Base-by-base conservation (phyloP, 2,888 invertebrate genomes). In the Drosophila formosana region DNA sequence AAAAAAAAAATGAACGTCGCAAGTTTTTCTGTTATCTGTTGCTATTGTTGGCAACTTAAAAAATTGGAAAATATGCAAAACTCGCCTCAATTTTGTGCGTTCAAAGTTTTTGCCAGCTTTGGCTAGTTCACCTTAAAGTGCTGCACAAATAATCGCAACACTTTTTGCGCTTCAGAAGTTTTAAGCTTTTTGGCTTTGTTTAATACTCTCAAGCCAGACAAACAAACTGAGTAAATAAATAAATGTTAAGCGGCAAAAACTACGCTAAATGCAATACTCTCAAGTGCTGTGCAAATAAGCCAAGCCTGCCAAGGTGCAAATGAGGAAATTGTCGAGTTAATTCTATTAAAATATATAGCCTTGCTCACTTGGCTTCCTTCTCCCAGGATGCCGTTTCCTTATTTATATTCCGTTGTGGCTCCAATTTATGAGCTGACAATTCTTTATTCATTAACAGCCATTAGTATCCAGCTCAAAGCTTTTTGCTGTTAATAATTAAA, bases 231-330 rank as follows among this genome's bases (percentile, higher is more conserved):
- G 52, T 72, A 78, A 69, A 82, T 67, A 64, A 65, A 41, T 41
- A 41, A 41, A 2, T 39, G 13, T 39, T 7, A 4, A 39, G 13
- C 13, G 13, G 13, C 13, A 39, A 39, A 13, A 57, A 64, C 46
- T 39, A 30, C 45, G 34, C 66, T 53, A 28, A 28, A 26, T 25
- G 25, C 43, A 5, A 23, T 5, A 8, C 13, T 41, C 13, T 41
- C 53, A 70, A 80, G 80, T 67, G 74, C 64, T 73, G 41, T 8
- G 67, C 55, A 80, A 80, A 84, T 64, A 81, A 49, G 45, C 41
- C 49, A 53, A 52, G 9, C 26, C 41, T 30, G 46, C 61, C 43
- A 34, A 34, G 28, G 32, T 34, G 37, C 7, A 25, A 50, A 23
- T 8, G 8, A 39, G 39, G 6, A 34, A 46, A 50, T 58, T 69